Base-by-base conservation (phyloP, 1,140 invertebrate species). In the Manduca sexta region DNA sequence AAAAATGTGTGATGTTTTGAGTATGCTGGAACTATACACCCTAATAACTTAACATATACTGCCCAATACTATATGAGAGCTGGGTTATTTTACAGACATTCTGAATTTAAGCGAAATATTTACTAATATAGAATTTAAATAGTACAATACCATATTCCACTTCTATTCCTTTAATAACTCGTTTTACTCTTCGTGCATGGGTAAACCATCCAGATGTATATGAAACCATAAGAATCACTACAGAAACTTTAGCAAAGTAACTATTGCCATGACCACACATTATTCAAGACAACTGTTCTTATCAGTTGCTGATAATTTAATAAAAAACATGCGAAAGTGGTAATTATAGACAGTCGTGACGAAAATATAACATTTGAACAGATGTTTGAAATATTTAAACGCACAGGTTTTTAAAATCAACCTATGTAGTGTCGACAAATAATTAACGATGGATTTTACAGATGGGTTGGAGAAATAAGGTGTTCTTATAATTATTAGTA, bases 91-190 rank as follows among this genome's bases (percentile, higher is more conserved):
- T 26, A 8, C 4, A 5, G 0, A 26, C 4, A 26, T 8, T 5
- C 21, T 5, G 8, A 26, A 5, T 5, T 5, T 26, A 5, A 1
- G 8, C 21, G 21, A 26, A 0, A 26, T 3, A 26, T 26, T 5
- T 26, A 26, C 4, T 26, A 26, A 26, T 1, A 26, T 5, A 26
- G 8, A 26, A 1, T 26, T n/a, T n/a, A n/a, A n/a, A n/a, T n/a
- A n/a, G n/a, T n/a, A n/a, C 47, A 60, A 54, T 83, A 84, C 80
- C 80, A 59, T 77, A 84, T 29, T 64, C 31, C 5, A 84, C 69
- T 43, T 68, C 71, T 10, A 39, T 13, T 16, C 74, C 80, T 10
- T 60, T 62, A 21, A 84, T 54, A 11, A 84, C 65, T 57, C 80
- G 64, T 51, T 73, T 82, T 16, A 80, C 58, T 58, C 80, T 74